phyloP scores from a whole-genome alignment of 2,888 invertebrate species.

The Platycheirus albimanus region DNA sequence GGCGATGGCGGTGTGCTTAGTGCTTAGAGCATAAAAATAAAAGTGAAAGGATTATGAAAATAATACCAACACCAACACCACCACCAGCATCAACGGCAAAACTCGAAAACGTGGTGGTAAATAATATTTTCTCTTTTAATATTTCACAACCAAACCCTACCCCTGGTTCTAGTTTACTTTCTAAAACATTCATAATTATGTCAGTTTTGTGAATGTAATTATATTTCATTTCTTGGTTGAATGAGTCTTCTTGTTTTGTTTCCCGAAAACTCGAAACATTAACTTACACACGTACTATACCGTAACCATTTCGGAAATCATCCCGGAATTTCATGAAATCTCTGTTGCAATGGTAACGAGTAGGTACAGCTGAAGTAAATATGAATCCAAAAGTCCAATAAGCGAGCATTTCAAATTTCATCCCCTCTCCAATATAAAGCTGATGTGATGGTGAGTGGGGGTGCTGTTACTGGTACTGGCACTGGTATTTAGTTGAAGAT shows the following conservation, averaged over 20 bases:
- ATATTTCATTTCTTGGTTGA: slow-evolving; percentile 65
- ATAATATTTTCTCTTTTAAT: slow-evolving; percentile 39
- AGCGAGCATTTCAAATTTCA: slow-evolving; percentile 32
- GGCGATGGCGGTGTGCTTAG: too few relatives aligned
- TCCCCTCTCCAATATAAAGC: too few relatives aligned
- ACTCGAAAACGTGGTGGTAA: slow-evolving; percentile 17
- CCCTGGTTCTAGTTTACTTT: background rate
- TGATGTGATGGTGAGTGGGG: background rate
- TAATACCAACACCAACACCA: slow-evolving; percentile 52
- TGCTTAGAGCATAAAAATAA: background rate
- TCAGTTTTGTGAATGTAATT: slow-evolving; percentile 67
- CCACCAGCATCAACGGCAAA: slow-evolving; percentile 2
- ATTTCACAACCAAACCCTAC: background rate
- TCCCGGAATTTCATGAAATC: slow-evolving; percentile 37
- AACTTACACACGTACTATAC: too few relatives aligned
- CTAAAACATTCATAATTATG: slow-evolving; percentile 69
- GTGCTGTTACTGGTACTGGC: too few relatives aligned
- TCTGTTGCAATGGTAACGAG: slow-evolving; percentile 44
- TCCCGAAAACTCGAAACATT: background rate
- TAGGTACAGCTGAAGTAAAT: too few relatives aligned
- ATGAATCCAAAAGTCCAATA: slow-evolving; percentile 50
- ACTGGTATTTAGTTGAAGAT: too few relatives aligned
- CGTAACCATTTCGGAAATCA: background rate
- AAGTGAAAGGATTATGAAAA: slow-evolving; percentile 62
- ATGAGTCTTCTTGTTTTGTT: slow-evolving; percentile 30